Evolutionary conservation across 1,140 invertebrate species (phyloP), one percentile per base, ranked within the genome.

Genomic region (Odontomachus brunneus): DNA sequence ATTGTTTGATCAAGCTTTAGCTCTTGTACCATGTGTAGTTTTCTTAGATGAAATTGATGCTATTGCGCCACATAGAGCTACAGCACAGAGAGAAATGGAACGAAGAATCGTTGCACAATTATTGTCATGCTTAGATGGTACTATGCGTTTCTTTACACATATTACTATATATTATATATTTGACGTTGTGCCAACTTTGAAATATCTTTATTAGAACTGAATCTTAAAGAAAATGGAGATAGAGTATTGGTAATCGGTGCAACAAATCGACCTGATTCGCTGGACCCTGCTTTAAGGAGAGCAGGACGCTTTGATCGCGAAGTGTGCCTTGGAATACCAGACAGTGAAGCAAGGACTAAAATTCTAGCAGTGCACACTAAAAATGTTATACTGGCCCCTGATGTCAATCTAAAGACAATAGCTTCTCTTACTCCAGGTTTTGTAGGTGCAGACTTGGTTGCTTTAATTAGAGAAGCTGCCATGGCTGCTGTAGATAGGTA

Each of bases 1-100:
- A 82, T 91, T 99, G 4, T 99, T 99, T 95, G 96, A 98, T 49
- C 96, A 97, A 92, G 98, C 98, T 22, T 92, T 96, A 5, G 93
- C 95, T 44, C 91, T 95, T 48, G 96, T 97, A 48, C 98, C 98
- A 0, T 98, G 97, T 93, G 95, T 99, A 29, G 92, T 99, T n/a
- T 98, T 99, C 88, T 96, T 99, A 74, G 98, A 99, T 94, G 98
- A 99, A 94, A 97, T 99, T 73, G 98, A 99, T 95, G 96, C 97
- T 29, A 97, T 99, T 75, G 97, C 97, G 48, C 97, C 97, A 14
- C 98, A 97, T 87, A 95, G 98, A 91, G 96, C 98, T 81, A 97
- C 96, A 85, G 97, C 98, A 1, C 97, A 98, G 88, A 97, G 97
- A 92, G 98, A 99, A 91, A 99, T 99, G 98, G 98, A 99, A 91